Evolutionary conservation across 1,140 invertebrate species (phyloP), one percentile per base, ranked within the genome.

Genomic region (Papilio glaucus): DNA sequence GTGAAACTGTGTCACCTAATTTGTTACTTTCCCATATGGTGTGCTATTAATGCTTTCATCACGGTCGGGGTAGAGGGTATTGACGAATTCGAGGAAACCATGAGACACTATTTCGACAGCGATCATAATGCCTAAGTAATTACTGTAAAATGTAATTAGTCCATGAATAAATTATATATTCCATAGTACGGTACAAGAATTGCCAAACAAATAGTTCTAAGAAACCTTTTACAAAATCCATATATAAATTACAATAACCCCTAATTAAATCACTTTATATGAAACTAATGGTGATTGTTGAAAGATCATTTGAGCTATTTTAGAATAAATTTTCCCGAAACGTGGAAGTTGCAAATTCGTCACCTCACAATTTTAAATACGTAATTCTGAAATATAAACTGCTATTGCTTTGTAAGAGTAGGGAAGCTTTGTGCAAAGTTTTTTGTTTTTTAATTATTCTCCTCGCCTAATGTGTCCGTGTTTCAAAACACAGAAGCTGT

Each of bases 401-500:
- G 37, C 37, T 39, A 37, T 65, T 65, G 49, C 49, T 57, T 24
- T 57, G 49, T 10, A 57, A 57, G 49, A 24, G 49, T 24, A 13
- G 49, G 49, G 49, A 57, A 57, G 49, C 49, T 65, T 65, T 65
- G 62, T 65, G 33, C 62, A 24, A 39, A 65, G 62, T 38, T 38
- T 38, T 38, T 39, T 65, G 15, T 21, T 65, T 65, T 65, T 65
- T 65, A 65, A 65, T 65, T 65, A 65, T 65, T 65, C 62, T 38
- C 62, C 38, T 37, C 33, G 62, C 38, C 62, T 65, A 65, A 65
- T 65, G 62, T 65, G 62, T 65, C 62, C 37, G 61, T 63, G 62
- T 63, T 63, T 63, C 37, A 39, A 63, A 63, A 63, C 62, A 63
- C 37, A 63, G 62, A 63, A 63, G 62, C 62, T 38, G 62, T 63